These are phyloP conservation scores for Antheraea assamensis DNA, from an alignment of 2,888 invertebrate genomes.

Conservation along the genomic window DNA sequence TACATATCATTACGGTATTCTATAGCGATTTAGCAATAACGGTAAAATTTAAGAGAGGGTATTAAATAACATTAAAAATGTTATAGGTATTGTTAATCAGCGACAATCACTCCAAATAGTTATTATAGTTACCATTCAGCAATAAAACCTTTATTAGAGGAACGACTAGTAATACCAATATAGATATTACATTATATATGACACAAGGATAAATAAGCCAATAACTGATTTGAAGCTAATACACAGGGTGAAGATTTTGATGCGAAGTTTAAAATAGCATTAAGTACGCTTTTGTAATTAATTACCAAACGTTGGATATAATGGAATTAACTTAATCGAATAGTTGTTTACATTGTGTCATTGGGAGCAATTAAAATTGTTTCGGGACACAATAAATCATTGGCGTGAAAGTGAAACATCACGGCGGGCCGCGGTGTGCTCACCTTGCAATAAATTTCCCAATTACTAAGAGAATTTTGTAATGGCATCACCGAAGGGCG, in stretches of 20 bases:
- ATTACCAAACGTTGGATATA: constrained; percentile 65
- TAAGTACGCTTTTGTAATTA: constrained; percentile 70
- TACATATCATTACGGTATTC: too few species aligned
- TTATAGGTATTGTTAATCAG: too few species aligned
- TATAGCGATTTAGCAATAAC: too few species aligned
- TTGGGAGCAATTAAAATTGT: constrained; percentile 81
- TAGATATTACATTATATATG: too few species aligned
- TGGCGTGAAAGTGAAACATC: constrained; percentile 80
- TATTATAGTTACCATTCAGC: too few species aligned
- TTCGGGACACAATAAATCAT: constrained; percentile 79
- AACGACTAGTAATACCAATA: too few species aligned
- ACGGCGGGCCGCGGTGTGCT: constrained; percentile 65
- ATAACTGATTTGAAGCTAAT: not conserved
- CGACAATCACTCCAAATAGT: too few species aligned
- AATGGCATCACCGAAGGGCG: constrained; percentile 62
- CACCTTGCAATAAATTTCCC: constrained; percentile 81
- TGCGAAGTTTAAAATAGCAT: constrained; percentile 43
- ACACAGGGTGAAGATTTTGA: constrained; percentile 27
- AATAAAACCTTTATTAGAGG: too few species aligned
- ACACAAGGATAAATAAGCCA: not conserved
- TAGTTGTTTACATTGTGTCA: constrained; percentile 82
- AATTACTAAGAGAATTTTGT: constrained; percentile 74
- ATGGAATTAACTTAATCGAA: constrained; percentile 81
- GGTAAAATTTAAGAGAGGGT: too few species aligned
- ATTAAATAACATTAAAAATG: too few species aligned